Percentiles rank a stretch among this genome's conserved stretches.
Conservation (phyloP, 2,888 invertebrate genomes). For the Sminthurides aquaticus region DNA sequence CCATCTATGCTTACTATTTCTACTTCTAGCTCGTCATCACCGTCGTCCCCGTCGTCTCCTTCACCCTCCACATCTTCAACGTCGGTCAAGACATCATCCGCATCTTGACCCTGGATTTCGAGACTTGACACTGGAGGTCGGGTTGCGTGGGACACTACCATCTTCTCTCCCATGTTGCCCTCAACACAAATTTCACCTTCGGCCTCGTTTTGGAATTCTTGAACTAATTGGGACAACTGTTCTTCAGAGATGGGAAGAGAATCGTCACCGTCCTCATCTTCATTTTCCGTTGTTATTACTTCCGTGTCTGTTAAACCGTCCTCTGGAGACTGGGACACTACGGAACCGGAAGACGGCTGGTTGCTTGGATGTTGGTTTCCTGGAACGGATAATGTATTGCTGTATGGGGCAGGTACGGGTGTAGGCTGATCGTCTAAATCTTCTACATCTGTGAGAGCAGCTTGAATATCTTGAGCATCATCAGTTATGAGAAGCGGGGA, state of each 20-base stretch:
- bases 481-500: slow-evolving; percentile 23
- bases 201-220: slow-evolving; percentile 24
- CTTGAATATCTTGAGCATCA: slow-evolving; percentile 45
- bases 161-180: slow-evolving; percentile 29
- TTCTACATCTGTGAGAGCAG: slow-evolving; percentile 53
- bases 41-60: no score
- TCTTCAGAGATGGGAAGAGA: slow-evolving; percentile 22
- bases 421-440: slow-evolving; percentile 47
- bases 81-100: slow-evolving; percentile 18
- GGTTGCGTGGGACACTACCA: slow-evolving; percentile 16
- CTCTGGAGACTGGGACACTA: slow-evolving; percentile 7
- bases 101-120: neutral
- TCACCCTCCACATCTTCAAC: slow-evolving; percentile 26
- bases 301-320: slow-evolving; percentile 37
- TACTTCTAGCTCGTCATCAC: slow-evolving; percentile 13
- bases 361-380: neutral
- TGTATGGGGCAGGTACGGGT: neutral
- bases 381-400: slow-evolving; percentile 7
- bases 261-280: slow-evolving; percentile 27
- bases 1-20: slow-evolving; percentile 23
- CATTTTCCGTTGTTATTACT: slow-evolving; percentile 26
- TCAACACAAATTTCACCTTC: slow-evolving; percentile 31
- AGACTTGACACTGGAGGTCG: neutral
- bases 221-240: slow-evolving; percentile 24
- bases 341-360: neutral